Evolutionary conservation across 2,888 invertebrate species (phyloP).

Genomic region (Sarcophaga caerulescens): DNA sequence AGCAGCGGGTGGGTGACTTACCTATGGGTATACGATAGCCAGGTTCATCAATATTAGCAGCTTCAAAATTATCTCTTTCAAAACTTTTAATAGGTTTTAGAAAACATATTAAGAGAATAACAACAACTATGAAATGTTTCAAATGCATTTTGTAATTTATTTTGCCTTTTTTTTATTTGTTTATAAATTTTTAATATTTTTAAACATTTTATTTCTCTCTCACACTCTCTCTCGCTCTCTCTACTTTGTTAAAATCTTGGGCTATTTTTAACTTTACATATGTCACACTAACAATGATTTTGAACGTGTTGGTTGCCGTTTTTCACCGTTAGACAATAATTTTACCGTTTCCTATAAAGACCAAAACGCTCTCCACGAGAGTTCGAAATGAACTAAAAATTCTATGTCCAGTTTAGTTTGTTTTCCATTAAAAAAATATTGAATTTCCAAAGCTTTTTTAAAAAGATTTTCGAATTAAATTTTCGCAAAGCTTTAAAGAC

Average conservation of each 20-base stretch:
- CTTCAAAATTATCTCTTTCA: constrained; percentile 32
- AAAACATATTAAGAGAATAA: constrained; percentile 1
- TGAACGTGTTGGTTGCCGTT: constrained; percentile 35
- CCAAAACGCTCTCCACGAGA: not conserved
- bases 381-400: constrained; percentile 47
- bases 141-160: constrained; percentile 47
- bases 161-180: not conserved
- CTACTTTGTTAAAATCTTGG: not conserved
- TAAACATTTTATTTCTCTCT: constrained; percentile 1
- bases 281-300: constrained; percentile 17
- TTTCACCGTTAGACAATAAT: not conserved
- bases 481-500: not conserved
- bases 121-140: not conserved
- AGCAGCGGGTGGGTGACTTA: not conserved
- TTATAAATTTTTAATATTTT: constrained; percentile 32
- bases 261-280: constrained; percentile 60
- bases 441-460: constrained; percentile 32
- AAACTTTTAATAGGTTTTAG: constrained; percentile 32
- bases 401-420: not conserved
- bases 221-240: no score
- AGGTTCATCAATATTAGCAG: not conserved
- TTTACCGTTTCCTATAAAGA: constrained; percentile 6
- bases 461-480: not conserved
- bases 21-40: constrained; percentile 59
- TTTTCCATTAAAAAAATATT: not conserved